These are phyloP conservation scores for Scomberomorus guttatus DNA, from an alignment of 2,797 vertebrate genomes.

Conservation along the genomic window DNA sequence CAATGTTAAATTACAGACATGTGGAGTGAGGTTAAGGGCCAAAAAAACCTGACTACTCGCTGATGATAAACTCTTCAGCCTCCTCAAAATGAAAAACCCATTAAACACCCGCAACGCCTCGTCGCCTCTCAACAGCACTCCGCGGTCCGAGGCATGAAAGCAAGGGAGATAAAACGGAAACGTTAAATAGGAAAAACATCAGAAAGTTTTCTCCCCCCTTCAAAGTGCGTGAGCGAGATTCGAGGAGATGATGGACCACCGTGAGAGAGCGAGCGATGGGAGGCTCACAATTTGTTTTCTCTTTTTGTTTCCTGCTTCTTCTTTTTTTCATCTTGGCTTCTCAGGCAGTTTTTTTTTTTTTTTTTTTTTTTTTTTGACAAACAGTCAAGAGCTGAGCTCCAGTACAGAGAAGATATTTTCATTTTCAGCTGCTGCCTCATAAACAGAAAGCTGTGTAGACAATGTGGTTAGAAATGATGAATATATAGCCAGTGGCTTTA, in stretches of 20 bases:
- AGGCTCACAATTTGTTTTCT: conserved; percentile 56
- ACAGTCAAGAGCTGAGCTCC: conserved; percentile 37
- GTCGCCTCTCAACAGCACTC: conserved; percentile 59
- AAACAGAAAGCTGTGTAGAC: conserved; percentile 58
- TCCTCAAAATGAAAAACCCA: conserved; percentile 67
- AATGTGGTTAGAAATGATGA: conserved; percentile 72
- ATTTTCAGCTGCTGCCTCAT: conserved; percentile 59
- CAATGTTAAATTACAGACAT: conserved; percentile 52
- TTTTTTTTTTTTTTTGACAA: conserved; percentile 36
- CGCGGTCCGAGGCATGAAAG: conserved; percentile 51
- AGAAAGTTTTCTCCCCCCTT: conserved; percentile 38
- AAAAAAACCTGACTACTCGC: conserved; percentile 43
- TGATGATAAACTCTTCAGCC: conserved; percentile 58
- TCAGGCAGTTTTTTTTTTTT: neutral
- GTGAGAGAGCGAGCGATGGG: conserved; percentile 18
- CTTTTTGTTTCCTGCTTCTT: conserved; percentile 39
- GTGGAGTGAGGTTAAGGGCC: conserved; percentile 44
- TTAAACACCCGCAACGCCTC: conserved; percentile 67
- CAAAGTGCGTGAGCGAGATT: conserved; percentile 49
- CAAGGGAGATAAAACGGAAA: conserved; percentile 71
- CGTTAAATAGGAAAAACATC: conserved; percentile 72
- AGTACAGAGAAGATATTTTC: conserved; percentile 55
- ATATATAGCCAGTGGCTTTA: conserved; percentile 69
- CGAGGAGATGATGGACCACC: conserved; percentile 38
- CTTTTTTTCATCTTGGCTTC: conserved; percentile 27